A percentile compares a stretch with the other conserved stretches of the same genome.
Conservation (phyloP, 1,140 invertebrate species). For the Drosophila guanche region DNA sequence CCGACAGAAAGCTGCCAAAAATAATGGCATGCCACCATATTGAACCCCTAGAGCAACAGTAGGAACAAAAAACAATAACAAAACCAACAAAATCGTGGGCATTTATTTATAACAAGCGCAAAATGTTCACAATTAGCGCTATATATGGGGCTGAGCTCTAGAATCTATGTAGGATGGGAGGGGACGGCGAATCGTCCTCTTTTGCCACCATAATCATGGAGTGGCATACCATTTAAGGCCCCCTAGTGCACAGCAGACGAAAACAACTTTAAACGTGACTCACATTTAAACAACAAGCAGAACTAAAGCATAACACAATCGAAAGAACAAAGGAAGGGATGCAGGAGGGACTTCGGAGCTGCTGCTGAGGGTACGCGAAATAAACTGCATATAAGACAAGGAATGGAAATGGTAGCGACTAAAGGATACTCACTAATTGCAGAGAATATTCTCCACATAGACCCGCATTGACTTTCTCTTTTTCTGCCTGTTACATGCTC, state of each 20-base stretch:
- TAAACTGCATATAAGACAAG: slow-evolving; percentile 65
- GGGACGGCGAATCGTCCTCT: not conserved
- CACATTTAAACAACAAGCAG: slow-evolving; percentile 57
- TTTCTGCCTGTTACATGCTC: too few relatives aligned
- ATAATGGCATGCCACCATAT: slow-evolving; percentile 12
- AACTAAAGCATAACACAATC: not conserved
- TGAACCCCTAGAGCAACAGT: slow-evolving; percentile 12
- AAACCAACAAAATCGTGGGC: slow-evolving; percentile 41
- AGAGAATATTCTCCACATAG: too few relatives aligned
- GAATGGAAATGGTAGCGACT: too few relatives aligned
- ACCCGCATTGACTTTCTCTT: too few relatives aligned
- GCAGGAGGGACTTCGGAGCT: not conserved
- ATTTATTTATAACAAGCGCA: slow-evolving; percentile 76
- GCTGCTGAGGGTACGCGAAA: slow-evolving; percentile 34
- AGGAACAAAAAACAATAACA: slow-evolving; percentile 11
- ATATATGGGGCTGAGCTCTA: slow-evolving; percentile 60
- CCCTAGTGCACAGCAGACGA: slow-evolving; percentile 31
- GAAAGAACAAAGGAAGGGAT: slow-evolving; percentile 21
- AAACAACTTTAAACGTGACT: slow-evolving; percentile 75
- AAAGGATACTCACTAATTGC: too few relatives aligned
- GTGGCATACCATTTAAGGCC: slow-evolving; percentile 61
- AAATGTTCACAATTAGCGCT: slow-evolving; percentile 77
- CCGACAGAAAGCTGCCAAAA: slow-evolving; percentile 26
- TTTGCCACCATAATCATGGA: slow-evolving; percentile 35
- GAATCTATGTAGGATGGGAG: slow-evolving; percentile 17